Percentiles rank a stretch among this genome's conserved stretches.
Conservation (phyloP, 1,140 invertebrate species). For the Zaprionus vittiger region DNA sequence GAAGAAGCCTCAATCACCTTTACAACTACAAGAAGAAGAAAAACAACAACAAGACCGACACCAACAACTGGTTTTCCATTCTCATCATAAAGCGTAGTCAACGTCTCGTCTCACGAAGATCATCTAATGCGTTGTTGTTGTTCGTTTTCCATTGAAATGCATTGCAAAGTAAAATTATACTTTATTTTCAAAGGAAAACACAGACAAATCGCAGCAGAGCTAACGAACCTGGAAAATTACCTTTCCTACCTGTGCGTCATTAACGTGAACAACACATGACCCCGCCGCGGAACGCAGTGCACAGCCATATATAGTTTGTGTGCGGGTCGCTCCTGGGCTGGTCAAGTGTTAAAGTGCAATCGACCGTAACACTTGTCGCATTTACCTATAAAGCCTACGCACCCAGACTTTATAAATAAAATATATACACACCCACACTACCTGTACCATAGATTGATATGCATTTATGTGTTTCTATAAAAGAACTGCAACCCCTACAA, state of each 20-base stretch:
- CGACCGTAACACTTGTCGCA: slow-evolving; percentile 65
- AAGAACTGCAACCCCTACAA: not conserved
- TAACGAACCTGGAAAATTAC: slow-evolving; percentile 52
- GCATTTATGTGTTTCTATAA: not conserved
- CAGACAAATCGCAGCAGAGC: slow-evolving; percentile 60
- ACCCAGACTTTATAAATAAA: slow-evolving; percentile 21
- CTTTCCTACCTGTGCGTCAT: slow-evolving; percentile 62
- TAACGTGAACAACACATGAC: slow-evolving; percentile 75
- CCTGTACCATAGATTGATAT: not conserved
- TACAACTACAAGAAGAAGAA: slow-evolving; percentile 13
- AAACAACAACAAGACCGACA: slow-evolving; percentile 22
- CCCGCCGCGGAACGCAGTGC: slow-evolving; percentile 39
- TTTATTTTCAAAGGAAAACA: slow-evolving; percentile 66
- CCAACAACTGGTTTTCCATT: slow-evolving; percentile 64
- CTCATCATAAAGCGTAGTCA: slow-evolving; percentile 58
- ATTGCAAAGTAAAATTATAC: slow-evolving; percentile 66
- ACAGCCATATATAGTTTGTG: slow-evolving; percentile 3
- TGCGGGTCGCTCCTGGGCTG: slow-evolving; percentile 49
- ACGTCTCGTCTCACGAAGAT: slow-evolving; percentile 38
- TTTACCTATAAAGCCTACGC: slow-evolving; percentile 42
- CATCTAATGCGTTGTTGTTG: slow-evolving; percentile 45
- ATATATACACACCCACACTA: slow-evolving; percentile 17
- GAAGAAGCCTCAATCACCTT: not conserved
- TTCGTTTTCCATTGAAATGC: slow-evolving; percentile 71
- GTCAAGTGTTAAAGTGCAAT: slow-evolving; percentile 82